phyloP scores from a whole-genome alignment of 2,888 invertebrate species.

The Rapana venosa region DNA sequence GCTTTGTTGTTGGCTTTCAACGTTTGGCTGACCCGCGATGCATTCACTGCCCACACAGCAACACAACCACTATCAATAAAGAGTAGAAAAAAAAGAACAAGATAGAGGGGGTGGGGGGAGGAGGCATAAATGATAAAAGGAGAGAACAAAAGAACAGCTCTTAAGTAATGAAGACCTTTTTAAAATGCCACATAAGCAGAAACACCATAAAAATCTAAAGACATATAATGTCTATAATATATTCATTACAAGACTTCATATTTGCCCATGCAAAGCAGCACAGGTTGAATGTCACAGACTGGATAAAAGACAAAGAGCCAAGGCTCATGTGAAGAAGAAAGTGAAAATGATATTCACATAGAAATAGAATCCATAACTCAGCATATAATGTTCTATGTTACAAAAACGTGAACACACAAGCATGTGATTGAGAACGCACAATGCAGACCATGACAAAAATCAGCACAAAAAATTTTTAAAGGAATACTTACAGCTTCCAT shows the following conservation, averaged over 20 bases:
- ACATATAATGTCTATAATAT: background rate
- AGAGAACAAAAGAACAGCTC: background rate
- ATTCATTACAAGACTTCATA: background rate
- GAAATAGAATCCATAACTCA: background rate
- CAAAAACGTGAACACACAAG: background rate
- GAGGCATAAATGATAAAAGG: too few species aligned
- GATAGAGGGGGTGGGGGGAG: background rate
- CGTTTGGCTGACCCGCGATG: slow-evolving; percentile 63
- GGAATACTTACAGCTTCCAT: slow-evolving; percentile 49
- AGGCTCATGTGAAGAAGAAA: background rate
- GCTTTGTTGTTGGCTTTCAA: slow-evolving; percentile 72
- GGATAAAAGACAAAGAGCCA: background rate
- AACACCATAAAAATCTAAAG: background rate
- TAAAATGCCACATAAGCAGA: too few species aligned
- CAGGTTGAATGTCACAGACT: background rate
- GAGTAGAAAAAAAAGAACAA: background rate
- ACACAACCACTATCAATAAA: background rate
- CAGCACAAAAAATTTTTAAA: background rate
- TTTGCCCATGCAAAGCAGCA: too few species aligned
- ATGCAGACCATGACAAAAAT: background rate
- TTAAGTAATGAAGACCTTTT: background rate
- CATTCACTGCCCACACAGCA: slow-evolving; percentile 49
- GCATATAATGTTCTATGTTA: background rate
- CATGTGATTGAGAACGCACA: background rate
- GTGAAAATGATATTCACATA: background rate